Conservation (phyloP, 37 sponge, comb jelly and placozoan species). For the Tethya wilhelma region DNA sequence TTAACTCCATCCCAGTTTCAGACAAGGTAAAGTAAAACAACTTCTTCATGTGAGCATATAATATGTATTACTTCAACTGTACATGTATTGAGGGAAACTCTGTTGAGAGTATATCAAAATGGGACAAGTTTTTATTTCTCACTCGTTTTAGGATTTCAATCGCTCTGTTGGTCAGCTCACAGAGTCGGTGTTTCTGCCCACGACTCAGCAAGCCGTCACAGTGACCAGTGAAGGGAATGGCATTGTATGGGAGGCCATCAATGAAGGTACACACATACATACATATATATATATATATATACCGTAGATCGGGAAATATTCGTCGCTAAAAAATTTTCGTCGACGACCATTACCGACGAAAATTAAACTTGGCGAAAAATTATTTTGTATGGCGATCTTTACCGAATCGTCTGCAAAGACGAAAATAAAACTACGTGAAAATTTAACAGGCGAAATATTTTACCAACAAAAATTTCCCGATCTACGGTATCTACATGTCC, state of each 20-base stretch:
- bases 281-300: too few relatives aligned
- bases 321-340: too few relatives aligned
- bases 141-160: conserved; percentile 81
- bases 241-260: conserved; percentile 80
- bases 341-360: too few relatives aligned
- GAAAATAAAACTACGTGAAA: background rate
- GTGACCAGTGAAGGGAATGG: conserved; percentile 86
- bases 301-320: too few relatives aligned
- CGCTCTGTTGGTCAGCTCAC: conserved; percentile 78
- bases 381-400: too few relatives aligned
- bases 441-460: background rate
- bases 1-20: conserved; percentile 18
- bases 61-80: background rate
- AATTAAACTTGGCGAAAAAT: too few relatives aligned
- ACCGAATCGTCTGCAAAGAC: too few relatives aligned
- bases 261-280: too few relatives aligned
- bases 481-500: background rate
- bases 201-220: conserved; percentile 67
- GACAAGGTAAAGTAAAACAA: conserved; percentile 35
- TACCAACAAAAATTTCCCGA: background rate
- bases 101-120: background rate
- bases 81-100: background rate
- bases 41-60: background rate
- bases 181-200: conserved; percentile 79
- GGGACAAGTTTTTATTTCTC: background rate